Percentiles rank a stretch among this genome's conserved stretches.
These are phyloP conservation scores for Lasioglossum baleicum DNA, from an alignment of 1,140 invertebrate species.

Conservation along the genomic window DNA sequence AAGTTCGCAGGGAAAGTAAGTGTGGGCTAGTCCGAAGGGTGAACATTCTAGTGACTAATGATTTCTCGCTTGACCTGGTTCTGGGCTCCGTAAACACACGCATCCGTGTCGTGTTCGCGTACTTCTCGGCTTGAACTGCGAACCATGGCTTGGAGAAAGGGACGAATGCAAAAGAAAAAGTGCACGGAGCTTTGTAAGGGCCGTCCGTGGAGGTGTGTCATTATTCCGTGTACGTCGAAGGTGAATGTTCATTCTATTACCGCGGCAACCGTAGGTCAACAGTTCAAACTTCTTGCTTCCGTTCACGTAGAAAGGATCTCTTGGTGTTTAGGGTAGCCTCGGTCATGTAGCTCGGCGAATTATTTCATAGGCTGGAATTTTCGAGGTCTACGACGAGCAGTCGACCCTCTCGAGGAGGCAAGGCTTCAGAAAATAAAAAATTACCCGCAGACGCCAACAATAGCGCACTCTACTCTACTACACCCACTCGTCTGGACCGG, in stretches of 20 bases:
- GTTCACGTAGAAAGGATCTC: not conserved
- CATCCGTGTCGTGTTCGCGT: constrained; percentile 54
- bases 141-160: constrained; percentile 25
- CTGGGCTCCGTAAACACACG: constrained; percentile 34
- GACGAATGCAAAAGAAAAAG: not conserved
- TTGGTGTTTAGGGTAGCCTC: not conserved
- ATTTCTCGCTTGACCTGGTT: constrained; percentile 71
- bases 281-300: not conserved
- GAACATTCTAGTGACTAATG: constrained; percentile 64
- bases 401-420: constrained; percentile 4
- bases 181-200: constrained; percentile 12
- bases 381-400: not conserved
- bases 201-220: not conserved
- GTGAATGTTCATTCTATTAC: not conserved
- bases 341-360: not conserved
- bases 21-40: not conserved
- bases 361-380: not conserved
- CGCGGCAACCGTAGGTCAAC: not conserved
- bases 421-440: constrained; percentile 28
- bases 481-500: not conserved
- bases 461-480: not conserved
- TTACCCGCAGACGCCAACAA: constrained; percentile 26
- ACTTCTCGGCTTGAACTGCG: constrained; percentile 63
- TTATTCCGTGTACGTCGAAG: constrained; percentile 14
- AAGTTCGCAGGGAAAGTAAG: constrained; percentile 31